Evolutionary conservation across 2,888 invertebrate genomes (phyloP), one percentile per base, ranked within the genome.

Genomic region (Beris chalybata): DNA sequence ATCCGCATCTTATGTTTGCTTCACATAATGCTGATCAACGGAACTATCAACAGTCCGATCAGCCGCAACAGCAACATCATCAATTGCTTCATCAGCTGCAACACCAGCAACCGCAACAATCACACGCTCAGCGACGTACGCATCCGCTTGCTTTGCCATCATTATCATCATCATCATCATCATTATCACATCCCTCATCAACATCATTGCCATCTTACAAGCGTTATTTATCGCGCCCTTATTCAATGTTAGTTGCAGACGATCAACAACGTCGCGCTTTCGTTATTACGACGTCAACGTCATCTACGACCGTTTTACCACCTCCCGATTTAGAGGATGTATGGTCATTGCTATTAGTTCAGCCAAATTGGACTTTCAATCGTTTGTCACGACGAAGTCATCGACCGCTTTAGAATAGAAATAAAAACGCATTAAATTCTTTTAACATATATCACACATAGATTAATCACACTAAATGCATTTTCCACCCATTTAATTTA

Each of bases 331-430:
- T 72, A 31, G 72, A 72, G 45, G 72, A 72, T 64, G 58, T 72
- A 64, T 72, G 72, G 72, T 70, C 72, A 57, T 12, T 72, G 48
- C 68, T 71, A 65, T 52, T 71, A 59, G 68, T 71, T 12, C 71
- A 72, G 64, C 70, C 72, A 45, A 72, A 72, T 63, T 72, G 72
- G 72, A 69, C 69, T 12, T 69, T 67, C 30, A 69, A 67, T 67
- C 67, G 69, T 48, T 29, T 69, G 32, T 57, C 67, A 12, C 65
- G 69, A 44, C 70, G 65, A 47, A 70, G 70, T 66, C 56, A 69
- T 30, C 54, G 53, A 43, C 47, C 32, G 53, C 38, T 54, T 50
- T 38, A 38, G 38, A 38, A 38, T 38, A 38, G 9, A 9, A 38
- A 7, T 38, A 22, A 44, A 44, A 44, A 9, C 38, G 38, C 38